Evolutionary conservation across 1,140 invertebrate species (phyloP), one percentile per base, ranked within the genome.

Genomic region (Drosophila lini): DNA sequence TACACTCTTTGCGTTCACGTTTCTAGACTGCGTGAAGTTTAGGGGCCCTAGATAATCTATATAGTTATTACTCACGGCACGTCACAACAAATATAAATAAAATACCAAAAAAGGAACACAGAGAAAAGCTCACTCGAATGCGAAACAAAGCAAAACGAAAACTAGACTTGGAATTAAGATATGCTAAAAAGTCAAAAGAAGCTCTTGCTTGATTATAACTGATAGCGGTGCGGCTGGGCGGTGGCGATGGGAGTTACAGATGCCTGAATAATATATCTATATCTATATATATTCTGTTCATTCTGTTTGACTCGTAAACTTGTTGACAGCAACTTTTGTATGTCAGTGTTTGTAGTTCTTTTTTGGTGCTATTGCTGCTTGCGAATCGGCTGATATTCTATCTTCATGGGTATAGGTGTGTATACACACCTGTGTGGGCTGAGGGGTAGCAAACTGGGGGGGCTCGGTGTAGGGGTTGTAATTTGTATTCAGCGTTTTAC

Each of bases 11-110:
- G 25, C 45, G 19, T 61, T 53, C 77, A 80, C 74, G 78, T 76
- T 81, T 71, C 41, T 48, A 41, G 38, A 42, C 45, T 56, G 60
- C 44, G 65, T 52, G 48, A 52, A 22, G 38, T 53, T 36, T 16
- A 19, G 34, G 57, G 16, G 41, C 19, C 11, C 67, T 41, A 57
- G 65, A 48, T 71, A 59, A 83, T 83, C 82, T 80, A 74, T 84
- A 82, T 83, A 86, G 67, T 86, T 86, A 88, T 83, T 83, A 86
- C 83, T 83, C 83, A 86, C 73, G 83, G 76, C 83, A 86, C 83
- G 83, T 88, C 83, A 86, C 71, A 83, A 80, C 67, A 86, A 80
- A 80, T 82, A 74, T 63, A 80, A 80, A 80, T 77, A 77, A 69
- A 73, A 81, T 80, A 74, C 62, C 53, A 80, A 64, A 77, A 53